Conservation (phyloP, 2,888 invertebrate genomes). For the Ceraclea dissimilis region DNA sequence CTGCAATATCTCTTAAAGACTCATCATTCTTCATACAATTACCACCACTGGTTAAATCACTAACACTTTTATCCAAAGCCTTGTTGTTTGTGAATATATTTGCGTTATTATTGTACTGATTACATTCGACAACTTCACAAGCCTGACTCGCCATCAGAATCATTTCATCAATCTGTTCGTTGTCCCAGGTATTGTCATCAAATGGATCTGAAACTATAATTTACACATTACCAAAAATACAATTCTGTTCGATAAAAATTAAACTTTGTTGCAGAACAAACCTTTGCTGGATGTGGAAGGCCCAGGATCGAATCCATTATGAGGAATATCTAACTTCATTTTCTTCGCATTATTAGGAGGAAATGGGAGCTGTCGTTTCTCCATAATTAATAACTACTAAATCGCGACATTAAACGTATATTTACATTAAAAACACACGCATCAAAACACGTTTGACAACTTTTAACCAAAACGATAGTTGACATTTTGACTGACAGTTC, state of each 20-base stretch:
- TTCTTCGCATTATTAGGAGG: background rate
- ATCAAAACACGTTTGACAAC: too few relatives aligned
- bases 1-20: conserved; percentile 33
- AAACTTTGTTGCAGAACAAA: background rate
- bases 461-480: too few relatives aligned
- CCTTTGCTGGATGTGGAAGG: background rate
- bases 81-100: background rate
- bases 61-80: too few relatives aligned
- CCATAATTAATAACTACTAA: background rate
- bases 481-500: too few relatives aligned
- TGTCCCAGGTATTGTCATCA: conserved; percentile 37
- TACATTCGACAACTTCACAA: conserved; percentile 37
- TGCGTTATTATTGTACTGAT: background rate
- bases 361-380: background rate
- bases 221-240: background rate
- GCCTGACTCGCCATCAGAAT: conserved; percentile 44
- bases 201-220: background rate
- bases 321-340: background rate
- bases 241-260: background rate
- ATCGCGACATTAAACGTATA: too few relatives aligned
- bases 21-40: conserved; percentile 21
- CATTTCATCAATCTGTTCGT: conserved; percentile 40
- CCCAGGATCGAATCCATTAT: background rate
- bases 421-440: too few relatives aligned
- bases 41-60: too few relatives aligned